phyloP scores from a whole-genome alignment of 1,140 invertebrate species.

The Eufriesea mexicana region DNA sequence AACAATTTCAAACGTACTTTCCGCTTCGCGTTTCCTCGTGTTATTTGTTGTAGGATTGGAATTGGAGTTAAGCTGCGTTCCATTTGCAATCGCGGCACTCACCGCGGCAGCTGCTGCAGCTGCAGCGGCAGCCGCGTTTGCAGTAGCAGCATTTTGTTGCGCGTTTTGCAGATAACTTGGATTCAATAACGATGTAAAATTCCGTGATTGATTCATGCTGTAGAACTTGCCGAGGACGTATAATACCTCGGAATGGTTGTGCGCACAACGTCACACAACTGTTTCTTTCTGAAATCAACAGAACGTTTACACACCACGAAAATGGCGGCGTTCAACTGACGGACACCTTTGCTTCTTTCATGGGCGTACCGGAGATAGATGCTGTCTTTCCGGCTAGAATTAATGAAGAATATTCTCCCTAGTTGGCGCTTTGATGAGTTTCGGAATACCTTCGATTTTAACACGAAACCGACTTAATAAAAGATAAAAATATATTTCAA shows the following conservation, averaged over 20 bases:
- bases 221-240: background rate
- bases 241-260: background rate
- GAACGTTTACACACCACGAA: conserved; percentile 40
- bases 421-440: conserved; percentile 14
- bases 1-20: conserved; percentile 67
- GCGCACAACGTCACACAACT: background rate
- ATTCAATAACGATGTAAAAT: conserved; percentile 82
- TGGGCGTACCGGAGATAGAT: conserved; percentile 48
- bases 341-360: conserved; percentile 24
- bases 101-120: conserved; percentile 78
- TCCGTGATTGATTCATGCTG: conserved; percentile 80
- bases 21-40: conserved; percentile 76
- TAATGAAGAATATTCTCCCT: conserved; percentile 19
- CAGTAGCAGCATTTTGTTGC: conserved; percentile 72
- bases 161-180: conserved; percentile 82
- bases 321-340: conserved; percentile 50
- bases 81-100: conserved; percentile 79
- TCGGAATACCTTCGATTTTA: background rate
- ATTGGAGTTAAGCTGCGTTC: conserved; percentile 68
- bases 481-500: background rate
- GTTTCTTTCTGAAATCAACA: background rate
- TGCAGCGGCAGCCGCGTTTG: conserved; percentile 76
- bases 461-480: background rate
- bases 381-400: background rate
- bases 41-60: conserved; percentile 44